phyloP scores from a whole-genome alignment of 2,113 vertebrate species.

The Triplophysa dalaica region DNA sequence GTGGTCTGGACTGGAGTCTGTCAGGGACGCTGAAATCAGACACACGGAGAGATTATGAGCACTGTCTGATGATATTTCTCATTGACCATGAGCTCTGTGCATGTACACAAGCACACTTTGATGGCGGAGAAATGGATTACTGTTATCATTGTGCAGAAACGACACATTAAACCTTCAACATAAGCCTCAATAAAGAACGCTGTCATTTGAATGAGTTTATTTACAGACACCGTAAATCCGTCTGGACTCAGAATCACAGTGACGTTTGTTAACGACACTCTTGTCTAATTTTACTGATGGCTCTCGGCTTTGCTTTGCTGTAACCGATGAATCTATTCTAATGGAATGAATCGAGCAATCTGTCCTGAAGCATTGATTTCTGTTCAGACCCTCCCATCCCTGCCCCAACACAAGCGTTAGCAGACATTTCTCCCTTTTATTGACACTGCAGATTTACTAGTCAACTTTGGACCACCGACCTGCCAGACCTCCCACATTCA shows the following conservation, averaged over 20 bases:
- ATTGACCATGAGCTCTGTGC: not conserved
- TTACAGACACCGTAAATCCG: not conserved
- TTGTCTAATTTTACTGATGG: slow-evolving; percentile 35
- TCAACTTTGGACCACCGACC: slow-evolving; percentile 45
- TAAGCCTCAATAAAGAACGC: too few species aligned
- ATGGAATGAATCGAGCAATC: slow-evolving; percentile 63
- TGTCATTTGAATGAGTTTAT: not conserved
- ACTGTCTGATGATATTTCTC: not conserved
- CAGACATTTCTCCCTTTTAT: slow-evolving; percentile 60
- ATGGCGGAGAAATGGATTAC: too few species aligned
- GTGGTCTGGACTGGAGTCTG: slow-evolving; percentile 13
- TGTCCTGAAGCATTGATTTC: slow-evolving; percentile 59
- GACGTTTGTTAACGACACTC: not conserved
- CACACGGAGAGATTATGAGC: not conserved
- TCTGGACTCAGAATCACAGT: not conserved
- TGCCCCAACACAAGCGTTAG: slow-evolving; percentile 68
- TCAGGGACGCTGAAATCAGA: slow-evolving; percentile 7
- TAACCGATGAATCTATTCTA: slow-evolving; percentile 54
- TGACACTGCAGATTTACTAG: slow-evolving; percentile 61
- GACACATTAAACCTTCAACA: too few species aligned
- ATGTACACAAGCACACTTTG: too few species aligned
- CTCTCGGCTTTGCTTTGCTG: slow-evolving; percentile 7
- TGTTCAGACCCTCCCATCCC: slow-evolving; percentile 63
- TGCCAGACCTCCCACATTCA: slow-evolving; percentile 46
- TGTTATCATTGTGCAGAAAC: too few species aligned